These are phyloP conservation scores for Pantherophis guttatus DNA, from an alignment of 2,113 vertebrate species.

Conservation along the genomic window DNA sequence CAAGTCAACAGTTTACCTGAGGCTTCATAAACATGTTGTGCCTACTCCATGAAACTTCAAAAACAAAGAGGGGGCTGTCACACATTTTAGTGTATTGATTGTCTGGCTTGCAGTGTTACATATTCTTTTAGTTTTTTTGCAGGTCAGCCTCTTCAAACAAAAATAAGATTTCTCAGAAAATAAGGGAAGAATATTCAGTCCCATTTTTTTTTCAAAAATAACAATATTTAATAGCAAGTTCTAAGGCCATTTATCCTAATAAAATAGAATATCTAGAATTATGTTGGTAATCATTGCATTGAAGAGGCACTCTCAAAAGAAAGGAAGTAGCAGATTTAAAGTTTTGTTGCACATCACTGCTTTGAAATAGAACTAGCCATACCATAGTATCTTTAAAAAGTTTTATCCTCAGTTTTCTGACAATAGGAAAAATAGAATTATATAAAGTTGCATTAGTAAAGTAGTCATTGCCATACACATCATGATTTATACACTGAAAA, in stretches of 20 bases:
- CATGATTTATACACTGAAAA: slow-evolving; percentile 22
- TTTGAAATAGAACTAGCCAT: not conserved
- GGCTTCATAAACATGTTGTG: not conserved
- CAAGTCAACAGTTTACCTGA: not conserved
- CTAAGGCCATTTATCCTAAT: not conserved
- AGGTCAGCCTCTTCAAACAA: not conserved
- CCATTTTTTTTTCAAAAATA: slow-evolving; percentile 28
- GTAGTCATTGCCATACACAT: not conserved
- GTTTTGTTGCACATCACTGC: not conserved
- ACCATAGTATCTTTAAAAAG: not conserved
- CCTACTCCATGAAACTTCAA: not conserved
- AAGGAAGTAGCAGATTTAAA: not conserved
- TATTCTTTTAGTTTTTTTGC: not conserved
- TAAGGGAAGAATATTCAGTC: not conserved
- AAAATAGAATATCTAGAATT: not conserved
- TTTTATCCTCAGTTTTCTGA: not conserved
- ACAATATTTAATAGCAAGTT: not conserved
- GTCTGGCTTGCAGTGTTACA: not conserved
- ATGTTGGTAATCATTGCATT: not conserved
- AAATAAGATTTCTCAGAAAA: not conserved
- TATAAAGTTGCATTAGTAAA: not conserved
- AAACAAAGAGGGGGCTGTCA: not conserved
- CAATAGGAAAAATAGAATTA: slow-evolving; percentile 1
- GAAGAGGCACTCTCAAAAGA: not conserved
- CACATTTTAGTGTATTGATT: not conserved